Evolutionary conservation across 2,888 invertebrate species (phyloP), one percentile per base, ranked within the genome.

Genomic region (Papilio protenor): DNA sequence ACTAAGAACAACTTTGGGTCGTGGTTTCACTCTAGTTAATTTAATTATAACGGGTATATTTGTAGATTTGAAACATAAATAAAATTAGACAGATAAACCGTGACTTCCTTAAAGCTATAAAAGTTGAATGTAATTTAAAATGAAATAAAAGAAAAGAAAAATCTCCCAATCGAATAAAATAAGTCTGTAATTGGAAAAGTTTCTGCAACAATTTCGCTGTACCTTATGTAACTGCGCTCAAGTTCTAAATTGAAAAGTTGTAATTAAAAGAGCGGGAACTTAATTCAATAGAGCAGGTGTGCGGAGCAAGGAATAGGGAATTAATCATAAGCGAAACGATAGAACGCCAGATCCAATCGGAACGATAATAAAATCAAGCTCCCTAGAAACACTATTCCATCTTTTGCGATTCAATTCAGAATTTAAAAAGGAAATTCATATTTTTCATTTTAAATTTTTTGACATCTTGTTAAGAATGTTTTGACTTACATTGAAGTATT

Each of bases 221-320:
- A 70, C 64, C 71, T 72, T 72, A 72, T 73, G 77, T 77, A 77
- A 74, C 74, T 70, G 74, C 70, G 76, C 72, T 10, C 70, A 77
- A 78, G 75, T 75, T 78, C 75, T 45, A 70, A 78, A 78, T 75
- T 75, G 77, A 75, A 78, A 78, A 78, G 75, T 78, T 78, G 77
- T 75, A 78, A 78, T 78, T 78, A 78, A 78, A 78, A 78, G 77
- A 75, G 52, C 74, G 71, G 75, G 71, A 71, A 75, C 77, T 78
- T 78, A 75, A 77, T 73, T 74, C 77, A 77, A 78, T 78, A 71
- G 77, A 71, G 61, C 75, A 73, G 77, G 77, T 71, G 76, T n/a
- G 45, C 66, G 69, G 66, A 18, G 40, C n/a, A 23, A 33, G 59
- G 74, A 74, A 77, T 77, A 52, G 70, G 47, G 40, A 74, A 70